These are phyloP conservation scores for Idaea straminata DNA, from an alignment of 2,888 invertebrate genomes.

Conservation along the genomic window DNA sequence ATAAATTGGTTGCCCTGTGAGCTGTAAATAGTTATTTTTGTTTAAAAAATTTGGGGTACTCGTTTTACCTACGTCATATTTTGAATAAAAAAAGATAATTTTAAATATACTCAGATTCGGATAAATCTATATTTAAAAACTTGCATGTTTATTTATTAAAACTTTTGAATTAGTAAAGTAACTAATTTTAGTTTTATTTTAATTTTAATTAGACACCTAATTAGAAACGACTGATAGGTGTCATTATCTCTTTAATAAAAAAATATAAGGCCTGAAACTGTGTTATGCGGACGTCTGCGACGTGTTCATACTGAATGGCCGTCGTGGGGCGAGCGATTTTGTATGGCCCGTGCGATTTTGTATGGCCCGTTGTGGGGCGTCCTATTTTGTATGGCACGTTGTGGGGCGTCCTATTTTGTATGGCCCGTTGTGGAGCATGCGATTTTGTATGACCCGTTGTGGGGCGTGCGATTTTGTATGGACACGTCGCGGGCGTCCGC, in stretches of 20 bases:
- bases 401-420: no score
- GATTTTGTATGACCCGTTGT: no score
- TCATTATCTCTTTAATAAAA: background rate
- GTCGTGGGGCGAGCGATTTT: no score
- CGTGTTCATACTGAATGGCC: no score
- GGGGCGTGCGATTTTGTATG: no score
- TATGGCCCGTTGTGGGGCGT: no score
- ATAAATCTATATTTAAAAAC: background rate
- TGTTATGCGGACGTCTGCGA: no score
- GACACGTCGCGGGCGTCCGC: background rate
- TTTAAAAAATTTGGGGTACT: background rate
- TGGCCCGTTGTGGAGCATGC: no score
- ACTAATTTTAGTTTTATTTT: constrained; percentile 3
- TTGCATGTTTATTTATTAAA: background rate
- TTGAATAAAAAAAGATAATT: background rate
- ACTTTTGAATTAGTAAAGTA: background rate
- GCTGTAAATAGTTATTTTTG: background rate
- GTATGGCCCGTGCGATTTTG: no score
- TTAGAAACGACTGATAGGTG: background rate
- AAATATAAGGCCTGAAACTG: background rate
- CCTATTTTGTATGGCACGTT: no score
- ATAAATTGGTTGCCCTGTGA: background rate
- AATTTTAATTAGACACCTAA: constrained; percentile 14
- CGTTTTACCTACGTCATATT: background rate
- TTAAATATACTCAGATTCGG: background rate